Evolutionary conservation across 1,140 invertebrate genomes (phyloP).

Genomic region (Drosophila equinoxialis): DNA sequence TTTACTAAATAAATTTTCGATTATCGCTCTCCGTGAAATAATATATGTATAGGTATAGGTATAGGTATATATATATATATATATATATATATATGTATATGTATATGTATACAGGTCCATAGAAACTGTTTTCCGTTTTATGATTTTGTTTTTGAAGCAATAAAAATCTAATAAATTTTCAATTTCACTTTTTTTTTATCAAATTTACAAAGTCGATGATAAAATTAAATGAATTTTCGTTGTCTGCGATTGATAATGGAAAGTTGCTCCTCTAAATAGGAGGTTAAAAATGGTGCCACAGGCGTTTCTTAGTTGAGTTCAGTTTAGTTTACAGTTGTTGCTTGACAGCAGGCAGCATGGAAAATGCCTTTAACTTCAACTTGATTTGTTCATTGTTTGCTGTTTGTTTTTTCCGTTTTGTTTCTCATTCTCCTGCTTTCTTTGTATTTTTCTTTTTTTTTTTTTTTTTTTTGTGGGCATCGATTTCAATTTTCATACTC

Average conservation of each 20-base stretch:
- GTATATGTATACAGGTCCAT: not conserved
- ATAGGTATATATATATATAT: not conserved
- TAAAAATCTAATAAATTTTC: constrained; percentile 82
- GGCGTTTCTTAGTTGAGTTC: constrained; percentile 63
- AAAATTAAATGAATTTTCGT: constrained; percentile 71
- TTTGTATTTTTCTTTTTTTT: not conserved
- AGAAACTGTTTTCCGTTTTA: not conserved
- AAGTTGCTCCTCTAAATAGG: constrained; percentile 33
- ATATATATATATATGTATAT: not conserved
- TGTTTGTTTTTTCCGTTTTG: not conserved
- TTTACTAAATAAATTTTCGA: constrained; percentile 81
- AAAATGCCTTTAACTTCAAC: constrained; percentile 33
- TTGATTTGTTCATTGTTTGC: constrained; percentile 51
- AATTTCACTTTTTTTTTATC: constrained; percentile 73
- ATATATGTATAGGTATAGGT: not conserved
- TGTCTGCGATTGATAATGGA: constrained; percentile 63
- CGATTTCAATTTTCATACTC: constrained; percentile 80
- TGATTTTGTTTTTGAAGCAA: constrained; percentile 59
- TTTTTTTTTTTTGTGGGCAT: constrained; percentile 34
- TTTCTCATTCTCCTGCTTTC: not conserved
- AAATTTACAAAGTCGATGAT: constrained; percentile 76
- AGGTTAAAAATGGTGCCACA: constrained; percentile 24
- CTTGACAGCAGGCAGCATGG: constrained; percentile 1
- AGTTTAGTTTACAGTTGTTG: not conserved
- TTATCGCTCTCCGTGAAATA: constrained; percentile 64